Base-by-base conservation (phyloP, 92 coral and sea anemone species). In the Siderastrea radians region DNA sequence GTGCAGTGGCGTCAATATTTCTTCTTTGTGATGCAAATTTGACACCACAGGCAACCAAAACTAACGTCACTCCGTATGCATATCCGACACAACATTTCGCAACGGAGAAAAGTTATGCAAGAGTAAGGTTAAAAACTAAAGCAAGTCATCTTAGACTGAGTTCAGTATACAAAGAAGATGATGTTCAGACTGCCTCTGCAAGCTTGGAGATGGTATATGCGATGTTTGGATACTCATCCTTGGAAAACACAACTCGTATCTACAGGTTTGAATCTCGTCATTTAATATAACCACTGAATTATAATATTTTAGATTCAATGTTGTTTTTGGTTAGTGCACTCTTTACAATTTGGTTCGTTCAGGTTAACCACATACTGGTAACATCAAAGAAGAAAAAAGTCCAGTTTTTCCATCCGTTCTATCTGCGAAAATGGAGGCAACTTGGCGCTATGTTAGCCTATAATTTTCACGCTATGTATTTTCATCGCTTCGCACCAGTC, bases 241-340 rank as follows among this genome's bases (percentile, higher is more conserved):
- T 93, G 93, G 88, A 91, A 88, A 85, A 92, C 93, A 7, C 96
- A 93, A 77, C 94, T 84, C 44, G 81, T 90, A 4, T 79, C 92
- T 5, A 92, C 96, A 81, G 93, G 96, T 78, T 81, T 52, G 61
- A 43, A 11, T 51, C 60, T 26, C 38, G 38, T 26, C 38, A 26
- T 26, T 26, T 26, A 26, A 26, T 26, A 26, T 26, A 26, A 26
- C 38, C 38, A 26, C 38, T 26, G 38, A 26, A 26, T 26, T 26
- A 26, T 26, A 26, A 26, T 26, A 26, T 26, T 26, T 26, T 26
- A 26, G 38, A 26, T 26, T 26, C 38, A 26, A 26, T 26, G 38
- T 26, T 26, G 38, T 26, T 26, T 26, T 26, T 26, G 38, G 38
- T 26, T 26, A 26, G 38, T 26, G 38, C 38, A 26, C 38, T 26